Conservation (phyloP, 1,140 invertebrate genomes). For the Meteorus sp. region DNA sequence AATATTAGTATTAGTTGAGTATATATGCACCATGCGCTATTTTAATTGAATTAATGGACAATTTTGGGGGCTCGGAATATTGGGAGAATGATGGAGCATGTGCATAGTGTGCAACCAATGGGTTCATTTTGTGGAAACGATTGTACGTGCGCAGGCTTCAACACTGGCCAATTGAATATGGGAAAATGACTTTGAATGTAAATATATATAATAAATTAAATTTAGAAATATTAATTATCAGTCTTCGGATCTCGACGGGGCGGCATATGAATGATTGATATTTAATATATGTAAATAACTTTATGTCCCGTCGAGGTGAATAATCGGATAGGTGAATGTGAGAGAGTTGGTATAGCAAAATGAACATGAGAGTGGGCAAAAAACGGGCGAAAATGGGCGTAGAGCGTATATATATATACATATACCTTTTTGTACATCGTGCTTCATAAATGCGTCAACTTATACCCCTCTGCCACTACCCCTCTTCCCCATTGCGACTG, state of each 20-base stretch:
- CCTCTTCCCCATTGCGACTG: neutral
- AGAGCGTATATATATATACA: constrained; percentile 15
- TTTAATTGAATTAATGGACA: constrained; percentile 13
- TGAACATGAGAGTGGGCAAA: neutral
- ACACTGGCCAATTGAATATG: constrained; percentile 5
- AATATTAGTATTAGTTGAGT: constrained; percentile 13
- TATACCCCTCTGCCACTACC: neutral
- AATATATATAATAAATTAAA: constrained; percentile 23
- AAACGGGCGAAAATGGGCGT: neutral
- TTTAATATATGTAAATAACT: constrained; percentile 20
- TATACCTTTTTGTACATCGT: constrained; percentile 19
- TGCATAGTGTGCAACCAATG: constrained; percentile 1
- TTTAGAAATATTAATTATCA: too few relatives aligned
- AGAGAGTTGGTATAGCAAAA: neutral
- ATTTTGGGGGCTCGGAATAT: constrained; percentile 1
- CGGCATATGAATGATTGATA: constrained; percentile 21
- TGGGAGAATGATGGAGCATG: neutral
- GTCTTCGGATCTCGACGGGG: constrained; percentile 21
- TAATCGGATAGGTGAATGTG: neutral
- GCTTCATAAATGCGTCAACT: neutral
- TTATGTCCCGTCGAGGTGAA: constrained; percentile 3
- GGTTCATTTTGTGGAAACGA: constrained; percentile 11
- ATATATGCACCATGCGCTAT: constrained; percentile 6
- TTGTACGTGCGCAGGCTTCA: constrained; percentile 18
- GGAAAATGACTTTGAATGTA: constrained; percentile 14